Base-by-base conservation (phyloP, 1,140 invertebrate genomes). In the Capitella teleta region DNA sequence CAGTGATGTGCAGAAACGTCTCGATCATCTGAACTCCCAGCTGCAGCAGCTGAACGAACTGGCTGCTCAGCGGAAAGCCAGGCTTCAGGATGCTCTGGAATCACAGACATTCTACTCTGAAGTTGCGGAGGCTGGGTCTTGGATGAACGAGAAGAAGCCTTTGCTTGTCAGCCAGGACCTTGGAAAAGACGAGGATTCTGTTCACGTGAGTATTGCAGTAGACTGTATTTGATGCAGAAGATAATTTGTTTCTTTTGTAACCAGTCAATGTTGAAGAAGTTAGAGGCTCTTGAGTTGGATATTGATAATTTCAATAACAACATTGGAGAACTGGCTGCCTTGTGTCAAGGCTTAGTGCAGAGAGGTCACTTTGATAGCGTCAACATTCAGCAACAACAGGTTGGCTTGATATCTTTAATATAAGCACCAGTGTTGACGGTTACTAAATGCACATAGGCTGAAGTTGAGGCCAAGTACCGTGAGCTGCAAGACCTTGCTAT, bases 141-240 rank as follows among this genome's bases (percentile, higher is more conserved):
- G 95, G 94, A 98, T 99, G 86, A 88, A 87, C 55, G 96, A 99
- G 65, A 99, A 98, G 73, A 87, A 97, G 61, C 94, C 94, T 0
- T 85, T 98, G 68, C 87, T 97, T 6, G 82, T 82, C 59, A 85
- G 81, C 46, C 78, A 79, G 51, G 94, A 98, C 68, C 93, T 91
- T 63, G 95, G 95, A 41, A 96, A 96, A 68, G 95, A 99, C 72
- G 95, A 98, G 71, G 96, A 99, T 70, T 92, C 90, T 3, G 90
- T 92, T 18, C 60, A 59, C 59, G 66, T 68, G 50, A 26, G 21
- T 26, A n/a, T 23, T 19, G 18, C 28, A 5, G 21, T 10, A 34
- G 26, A 44, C 6, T 5, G 14, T 47, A 12, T n/a, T n/a, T 14
- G 10, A 14, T 42, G 12, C 14, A 14, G 14, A 14, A 12, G 40